Base-by-base conservation (phyloP, 1,140 invertebrate genomes). In the Bombus polaris region DNA sequence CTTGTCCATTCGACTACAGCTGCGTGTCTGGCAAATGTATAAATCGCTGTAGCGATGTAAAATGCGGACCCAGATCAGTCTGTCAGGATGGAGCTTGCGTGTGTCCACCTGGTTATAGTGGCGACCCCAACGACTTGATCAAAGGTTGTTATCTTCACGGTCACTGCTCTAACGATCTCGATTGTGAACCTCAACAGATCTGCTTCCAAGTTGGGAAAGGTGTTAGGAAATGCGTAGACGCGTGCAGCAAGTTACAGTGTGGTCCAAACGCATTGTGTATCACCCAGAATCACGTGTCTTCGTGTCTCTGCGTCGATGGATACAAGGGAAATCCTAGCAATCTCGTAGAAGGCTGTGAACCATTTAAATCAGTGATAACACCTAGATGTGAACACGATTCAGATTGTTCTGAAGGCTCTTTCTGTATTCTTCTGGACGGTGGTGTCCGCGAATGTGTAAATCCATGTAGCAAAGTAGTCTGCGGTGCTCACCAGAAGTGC, bases 261-360 rank as follows among this genome's bases (percentile, higher is more conserved):
- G 98, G 98, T 25, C 98, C 98, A 2, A 98, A 98, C 94, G 98
- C 98, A 8, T 94, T 98, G 2, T 99, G 98, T 92, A 96, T 98
- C 0, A 96, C 97, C 37, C 96, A 98, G 81, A 97, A 97, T 91
- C 98, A 98, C 93, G 96, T 97, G 66, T 98, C 98, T 3, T 97
- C 97, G 18, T 99, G 98, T 93, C 96, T 98, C 70, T 99, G 98
- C 93, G 95, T 97, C 39, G 97, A 98, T 83, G 97, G 97, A 0
- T 98, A 97, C 92, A 94, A 95, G 35, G 98, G 98, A 18, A 97
- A 98, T 94, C 97, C 98, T 1, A 97, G 96, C 88, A 97, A 98
- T 94, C 94, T 98, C 28, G 95, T 96, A 65, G 95, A 96, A 15
- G 98, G 98, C 9, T 98, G 98, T 91, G 97, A 97, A 93, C 96